phyloP scores from a whole-genome alignment of 2,113 vertebrate genomes.

The Rhinoptilus africanus region DNA sequence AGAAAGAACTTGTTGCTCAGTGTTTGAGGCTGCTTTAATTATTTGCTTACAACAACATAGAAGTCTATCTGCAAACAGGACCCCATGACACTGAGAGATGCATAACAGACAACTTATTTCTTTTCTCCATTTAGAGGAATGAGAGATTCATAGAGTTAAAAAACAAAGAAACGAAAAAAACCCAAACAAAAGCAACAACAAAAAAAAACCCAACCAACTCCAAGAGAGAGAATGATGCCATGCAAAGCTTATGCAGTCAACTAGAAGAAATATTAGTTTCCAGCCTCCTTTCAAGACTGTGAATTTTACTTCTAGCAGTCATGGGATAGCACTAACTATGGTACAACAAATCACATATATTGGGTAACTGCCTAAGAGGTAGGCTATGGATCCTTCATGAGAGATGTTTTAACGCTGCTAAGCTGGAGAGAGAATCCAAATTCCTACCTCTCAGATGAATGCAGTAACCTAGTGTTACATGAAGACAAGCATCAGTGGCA shows the following conservation, averaged over 20 bases:
- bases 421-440: neutral
- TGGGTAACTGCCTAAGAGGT: neutral
- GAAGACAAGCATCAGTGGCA: neutral
- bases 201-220: neutral
- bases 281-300: neutral
- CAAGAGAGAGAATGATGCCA: neutral
- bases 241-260: neutral
- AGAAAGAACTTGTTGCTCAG: neutral
- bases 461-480: neutral
- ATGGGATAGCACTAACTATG: neutral
- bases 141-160: neutral
- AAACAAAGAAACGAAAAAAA: neutral
- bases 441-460: neutral
- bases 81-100: neutral
- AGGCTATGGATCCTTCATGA: neutral
- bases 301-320: neutral
- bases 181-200: neutral
- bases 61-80: neutral
- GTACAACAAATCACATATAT: neutral
- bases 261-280: neutral
- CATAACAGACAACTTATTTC: neutral
- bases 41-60: neutral
- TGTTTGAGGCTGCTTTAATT: neutral
- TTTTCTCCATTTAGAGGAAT: neutral
- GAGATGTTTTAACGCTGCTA: neutral